Percentiles rank a stretch among this genome's conserved stretches.
Evolutionary conservation across 2,113 vertebrate genomes (phyloP).

Genomic region (Etheostoma spectabile): DNA sequence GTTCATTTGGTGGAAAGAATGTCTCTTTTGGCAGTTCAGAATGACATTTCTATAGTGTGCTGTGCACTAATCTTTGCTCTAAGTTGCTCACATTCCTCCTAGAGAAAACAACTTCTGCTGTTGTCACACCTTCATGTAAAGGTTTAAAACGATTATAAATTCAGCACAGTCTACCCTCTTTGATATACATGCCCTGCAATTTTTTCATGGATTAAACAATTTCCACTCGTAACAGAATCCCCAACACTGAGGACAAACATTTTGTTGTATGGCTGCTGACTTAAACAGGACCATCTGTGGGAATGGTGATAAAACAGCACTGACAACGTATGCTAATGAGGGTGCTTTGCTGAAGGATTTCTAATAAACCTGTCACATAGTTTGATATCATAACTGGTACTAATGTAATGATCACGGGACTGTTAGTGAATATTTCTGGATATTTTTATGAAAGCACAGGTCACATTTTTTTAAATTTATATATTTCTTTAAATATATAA

Average conservation of each 20-base stretch:
- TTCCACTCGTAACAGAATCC: neutral
- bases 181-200: too few species aligned
- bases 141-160: neutral
- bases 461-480: too few species aligned
- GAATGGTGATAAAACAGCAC: conserved; percentile 22
- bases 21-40: conserved; percentile 15
- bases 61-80: neutral
- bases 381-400: neutral
- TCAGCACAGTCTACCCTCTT: neutral
- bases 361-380: neutral
- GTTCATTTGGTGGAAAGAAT: conserved; percentile 38
- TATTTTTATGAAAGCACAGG: neutral
- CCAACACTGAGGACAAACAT: neutral
- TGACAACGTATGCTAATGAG: neutral
- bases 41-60: conserved; percentile 15
- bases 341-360: neutral
- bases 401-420: neutral
- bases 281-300: conserved; percentile 30
- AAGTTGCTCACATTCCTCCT: neutral
- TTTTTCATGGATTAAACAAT: too few species aligned
- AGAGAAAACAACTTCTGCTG: neutral
- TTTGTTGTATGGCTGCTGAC: conserved; percentile 11
- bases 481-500: too few species aligned
- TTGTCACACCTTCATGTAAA: neutral
- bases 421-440: neutral